Evolutionary conservation across 2,113 vertebrate species (phyloP).

Genomic region (Merops nubicus): DNA sequence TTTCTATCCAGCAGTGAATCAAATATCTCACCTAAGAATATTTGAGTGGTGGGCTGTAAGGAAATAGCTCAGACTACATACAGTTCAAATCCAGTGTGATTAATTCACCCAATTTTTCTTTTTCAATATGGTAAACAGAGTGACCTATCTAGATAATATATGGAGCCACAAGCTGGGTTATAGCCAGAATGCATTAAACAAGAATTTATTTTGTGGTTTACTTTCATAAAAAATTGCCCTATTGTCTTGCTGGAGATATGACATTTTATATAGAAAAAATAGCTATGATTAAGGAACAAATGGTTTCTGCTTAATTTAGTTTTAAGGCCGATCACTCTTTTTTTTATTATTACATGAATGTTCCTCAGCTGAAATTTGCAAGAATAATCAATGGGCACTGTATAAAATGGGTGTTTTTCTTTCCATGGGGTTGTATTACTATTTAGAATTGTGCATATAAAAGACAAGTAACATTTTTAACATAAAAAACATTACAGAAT

Average conservation of each 20-base stretch:
- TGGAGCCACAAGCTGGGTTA: not conserved
- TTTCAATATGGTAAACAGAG: not conserved
- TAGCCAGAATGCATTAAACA: not conserved
- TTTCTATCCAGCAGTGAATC: constrained; percentile 3
- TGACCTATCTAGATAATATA: not conserved
- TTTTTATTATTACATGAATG: not conserved
- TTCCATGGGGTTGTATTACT: not conserved
- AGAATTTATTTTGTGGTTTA: not conserved
- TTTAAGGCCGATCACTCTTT: not conserved
- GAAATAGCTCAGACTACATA: not conserved
- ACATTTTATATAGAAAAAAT: constrained; percentile 5
- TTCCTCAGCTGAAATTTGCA: not conserved
- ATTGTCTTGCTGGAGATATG: not conserved
- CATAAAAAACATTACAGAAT: not conserved
- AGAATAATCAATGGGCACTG: not conserved
- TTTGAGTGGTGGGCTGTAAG: not conserved
- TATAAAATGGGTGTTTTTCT: not conserved
- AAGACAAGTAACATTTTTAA: not conserved
- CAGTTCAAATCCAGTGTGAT: not conserved
- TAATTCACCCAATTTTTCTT: not conserved
- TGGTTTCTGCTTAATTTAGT: constrained; percentile 27
- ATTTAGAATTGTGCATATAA: not conserved
- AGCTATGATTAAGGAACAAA: constrained; percentile 19
- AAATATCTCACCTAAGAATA: not conserved
- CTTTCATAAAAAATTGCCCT: not conserved